Conservation (phyloP, 1,140 invertebrate species). For the Teleopsis dalmanni region DNA sequence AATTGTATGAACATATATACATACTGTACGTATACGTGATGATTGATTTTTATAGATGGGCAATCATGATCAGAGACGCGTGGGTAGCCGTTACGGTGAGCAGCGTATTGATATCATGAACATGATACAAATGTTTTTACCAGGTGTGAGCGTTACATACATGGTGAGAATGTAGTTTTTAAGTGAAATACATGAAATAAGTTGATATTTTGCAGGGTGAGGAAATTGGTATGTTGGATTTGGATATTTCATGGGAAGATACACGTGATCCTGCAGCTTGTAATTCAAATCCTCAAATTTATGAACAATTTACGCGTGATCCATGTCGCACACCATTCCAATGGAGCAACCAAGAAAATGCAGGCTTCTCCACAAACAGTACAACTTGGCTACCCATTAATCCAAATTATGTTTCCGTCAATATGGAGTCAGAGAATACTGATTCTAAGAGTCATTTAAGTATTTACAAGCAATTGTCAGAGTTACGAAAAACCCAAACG, state of each 20-base stretch:
- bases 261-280: constrained; percentile 52
- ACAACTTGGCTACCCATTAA: constrained; percentile 61
- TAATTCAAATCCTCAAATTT: constrained; percentile 47
- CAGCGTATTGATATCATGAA: constrained; percentile 58
- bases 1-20: background rate
- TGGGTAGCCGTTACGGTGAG: constrained; percentile 53
- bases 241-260: constrained; percentile 48
- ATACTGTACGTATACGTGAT: background rate
- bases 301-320: constrained; percentile 52
- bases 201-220: constrained; percentile 41
- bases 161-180: constrained; percentile 42
- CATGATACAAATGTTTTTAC: constrained; percentile 61
- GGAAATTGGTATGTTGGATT: constrained; percentile 62
- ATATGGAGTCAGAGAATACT: constrained; percentile 36
- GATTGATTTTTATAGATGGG: constrained; percentile 47
- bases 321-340: constrained; percentile 68
- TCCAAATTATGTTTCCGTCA: constrained; percentile 50
- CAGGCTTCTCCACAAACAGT: constrained; percentile 42
- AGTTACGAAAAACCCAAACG: constrained; percentile 11
- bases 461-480: constrained; percentile 27
- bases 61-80: constrained; percentile 58
- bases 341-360: constrained; percentile 52
- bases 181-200: background rate
- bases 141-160: constrained; percentile 69
- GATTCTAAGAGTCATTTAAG: constrained; percentile 28